A percentile compares a stretch with the other conserved stretches of the same genome.
Evolutionary conservation across 2,113 vertebrate species (phyloP).

Genomic region (Caretta caretta): DNA sequence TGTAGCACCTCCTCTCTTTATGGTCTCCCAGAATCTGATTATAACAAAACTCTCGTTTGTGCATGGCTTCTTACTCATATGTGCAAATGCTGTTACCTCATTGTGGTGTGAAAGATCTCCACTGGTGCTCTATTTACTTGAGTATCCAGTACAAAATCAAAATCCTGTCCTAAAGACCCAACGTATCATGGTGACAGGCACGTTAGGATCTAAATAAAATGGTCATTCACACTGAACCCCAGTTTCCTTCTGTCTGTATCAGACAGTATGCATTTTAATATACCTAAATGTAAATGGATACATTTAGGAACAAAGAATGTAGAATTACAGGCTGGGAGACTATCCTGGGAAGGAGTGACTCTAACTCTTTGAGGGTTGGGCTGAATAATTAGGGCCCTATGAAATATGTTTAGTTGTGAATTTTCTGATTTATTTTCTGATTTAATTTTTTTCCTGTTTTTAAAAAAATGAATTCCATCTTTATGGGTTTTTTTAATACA

Average conservation of each 20-base stretch:
- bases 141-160: background rate
- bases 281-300: background rate
- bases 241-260: background rate
- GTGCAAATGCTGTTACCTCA: fast-evolving
- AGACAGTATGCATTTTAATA: background rate
- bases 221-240: background rate
- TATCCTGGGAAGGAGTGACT: background rate
- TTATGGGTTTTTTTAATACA: too few species aligned
- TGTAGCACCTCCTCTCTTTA: background rate
- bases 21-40: background rate
- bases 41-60: background rate
- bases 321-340: background rate
- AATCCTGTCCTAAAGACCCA: background rate
- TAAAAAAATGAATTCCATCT: too few species aligned
- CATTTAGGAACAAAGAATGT: background rate
- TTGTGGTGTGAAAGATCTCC: background rate
- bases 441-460: too few species aligned
- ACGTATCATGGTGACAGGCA: background rate
- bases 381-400: background rate
- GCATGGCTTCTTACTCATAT: background rate
- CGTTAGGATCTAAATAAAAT: background rate
- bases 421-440: too few species aligned
- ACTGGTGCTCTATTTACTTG: background rate
- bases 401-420: too few species aligned
- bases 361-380: background rate